Conservation (phyloP, 2,888 invertebrate species). For the Helleia helle region DNA sequence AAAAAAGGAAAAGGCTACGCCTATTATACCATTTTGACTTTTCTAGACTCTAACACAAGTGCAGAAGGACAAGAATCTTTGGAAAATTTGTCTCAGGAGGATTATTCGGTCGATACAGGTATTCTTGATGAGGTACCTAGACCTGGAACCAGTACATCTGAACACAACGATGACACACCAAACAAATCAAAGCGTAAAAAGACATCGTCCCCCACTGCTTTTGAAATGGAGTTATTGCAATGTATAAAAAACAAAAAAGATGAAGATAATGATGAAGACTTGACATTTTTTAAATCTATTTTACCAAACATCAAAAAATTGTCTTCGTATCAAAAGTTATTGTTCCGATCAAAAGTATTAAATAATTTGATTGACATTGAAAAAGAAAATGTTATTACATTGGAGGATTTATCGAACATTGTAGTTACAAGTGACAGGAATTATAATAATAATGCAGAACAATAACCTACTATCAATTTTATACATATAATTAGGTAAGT, state of each 20-base stretch:
- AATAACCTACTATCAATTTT: too few species aligned
- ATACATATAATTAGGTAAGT: too few species aligned
- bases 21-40: constrained; percentile 5
- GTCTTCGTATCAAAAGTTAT: constrained; percentile 22
- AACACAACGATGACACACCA: constrained; percentile 4
- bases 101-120: too few species aligned
- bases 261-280: constrained; percentile 22
- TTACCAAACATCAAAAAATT: constrained; percentile 23
- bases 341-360: constrained; percentile 24
- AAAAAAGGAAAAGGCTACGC: constrained; percentile 12
- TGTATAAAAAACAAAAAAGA: constrained; percentile 21
- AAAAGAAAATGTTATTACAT: constrained; percentile 23
- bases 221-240: constrained; percentile 23
- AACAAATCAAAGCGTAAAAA: constrained; percentile 19
- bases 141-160: constrained; percentile 13
- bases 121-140: neutral
- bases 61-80: too few species aligned
- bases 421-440: too few species aligned
- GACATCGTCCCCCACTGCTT: constrained; percentile 21
- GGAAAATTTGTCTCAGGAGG: too few species aligned
- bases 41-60: constrained; percentile 3
- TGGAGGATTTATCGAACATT: constrained; percentile 13
- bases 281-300: constrained; percentile 24
- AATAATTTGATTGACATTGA: constrained; percentile 22
- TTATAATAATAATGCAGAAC: too few species aligned